Evolutionary conservation across 2,888 invertebrate genomes (phyloP).

Genomic region (Lucinisca nassula): DNA sequence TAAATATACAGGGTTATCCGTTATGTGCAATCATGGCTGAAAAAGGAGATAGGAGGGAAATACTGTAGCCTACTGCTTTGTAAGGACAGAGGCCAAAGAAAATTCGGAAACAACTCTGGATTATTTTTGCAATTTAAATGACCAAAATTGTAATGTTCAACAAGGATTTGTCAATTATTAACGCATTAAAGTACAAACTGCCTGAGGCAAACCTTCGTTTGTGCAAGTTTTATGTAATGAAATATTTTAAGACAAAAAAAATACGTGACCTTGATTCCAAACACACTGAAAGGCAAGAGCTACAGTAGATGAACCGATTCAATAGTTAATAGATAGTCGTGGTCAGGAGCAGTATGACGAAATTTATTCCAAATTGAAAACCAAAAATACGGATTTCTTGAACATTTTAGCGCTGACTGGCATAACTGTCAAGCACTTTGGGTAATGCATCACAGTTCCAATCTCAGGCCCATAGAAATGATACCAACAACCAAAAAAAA

Average conservation of each 20-base stretch:
- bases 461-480: not conserved
- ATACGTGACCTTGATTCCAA: not conserved
- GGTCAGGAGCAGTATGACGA: not conserved
- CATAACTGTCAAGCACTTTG: not conserved
- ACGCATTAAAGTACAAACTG: not conserved
- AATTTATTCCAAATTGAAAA: not conserved
- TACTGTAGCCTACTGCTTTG: not conserved
- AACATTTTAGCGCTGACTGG: not conserved
- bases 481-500: too few species aligned
- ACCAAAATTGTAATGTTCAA: constrained; percentile 7
- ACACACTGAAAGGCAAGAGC: not conserved
- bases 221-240: constrained; percentile 8
- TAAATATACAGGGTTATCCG: constrained; percentile 14
- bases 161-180: not conserved
- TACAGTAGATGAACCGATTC: not conserved
- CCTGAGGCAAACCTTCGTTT: constrained; percentile 1
- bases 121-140: not conserved
- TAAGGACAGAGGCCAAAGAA: not conserved
- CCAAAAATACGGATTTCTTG: not conserved
- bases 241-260: constrained; percentile 7
- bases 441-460: not conserved
- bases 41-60: not conserved
- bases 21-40: constrained; percentile 4
- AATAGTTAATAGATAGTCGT: not conserved
- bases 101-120: not conserved